A percentile compares a stretch with the other conserved stretches of the same genome.
Evolutionary conservation across 2,888 invertebrate species (phyloP).

Genomic region (Macaria liturata): DNA sequence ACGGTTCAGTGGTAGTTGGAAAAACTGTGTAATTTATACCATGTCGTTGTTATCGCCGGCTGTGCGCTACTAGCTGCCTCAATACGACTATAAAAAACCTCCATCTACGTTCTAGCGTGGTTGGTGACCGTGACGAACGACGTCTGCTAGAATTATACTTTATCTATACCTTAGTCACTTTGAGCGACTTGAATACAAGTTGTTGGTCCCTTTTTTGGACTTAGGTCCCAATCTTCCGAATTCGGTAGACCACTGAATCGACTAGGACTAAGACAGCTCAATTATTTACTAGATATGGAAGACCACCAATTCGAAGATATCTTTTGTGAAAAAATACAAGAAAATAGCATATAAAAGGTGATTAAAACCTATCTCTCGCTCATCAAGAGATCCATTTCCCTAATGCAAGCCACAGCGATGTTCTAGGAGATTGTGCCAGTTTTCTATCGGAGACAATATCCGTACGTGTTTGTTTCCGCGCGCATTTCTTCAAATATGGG

Average conservation of each 20-base stretch:
- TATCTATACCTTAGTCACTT: constrained; percentile 7
- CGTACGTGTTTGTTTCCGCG: constrained; percentile 74
- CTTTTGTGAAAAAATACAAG: constrained; percentile 2
- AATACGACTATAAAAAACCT: constrained; percentile 27
- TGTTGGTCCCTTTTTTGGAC: too few species aligned
- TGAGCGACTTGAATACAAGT: not conserved
- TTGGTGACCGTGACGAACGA: constrained; percentile 37
- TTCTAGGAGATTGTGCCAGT: constrained; percentile 53
- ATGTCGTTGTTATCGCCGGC: constrained; percentile 25
- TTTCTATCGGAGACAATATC: constrained; percentile 66
- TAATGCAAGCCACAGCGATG: constrained; percentile 34
- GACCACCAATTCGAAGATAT: too few species aligned
- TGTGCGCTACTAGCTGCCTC: constrained; percentile 17
- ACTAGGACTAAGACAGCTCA: too few species aligned
- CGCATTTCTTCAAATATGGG: constrained; percentile 74
- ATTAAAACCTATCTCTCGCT: constrained; percentile 1
- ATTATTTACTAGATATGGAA: too few species aligned
- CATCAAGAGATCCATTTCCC: constrained; percentile 42
- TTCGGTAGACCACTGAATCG: too few species aligned
- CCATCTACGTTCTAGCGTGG: constrained; percentile 31
- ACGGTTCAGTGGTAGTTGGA: constrained; percentile 29
- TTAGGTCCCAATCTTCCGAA: too few species aligned
- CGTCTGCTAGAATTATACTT: constrained; percentile 28
- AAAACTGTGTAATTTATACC: constrained; percentile 32
- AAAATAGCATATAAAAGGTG: not conserved